Conservation (phyloP, 2,888 invertebrate genomes). For the Fabriciana adippe region DNA sequence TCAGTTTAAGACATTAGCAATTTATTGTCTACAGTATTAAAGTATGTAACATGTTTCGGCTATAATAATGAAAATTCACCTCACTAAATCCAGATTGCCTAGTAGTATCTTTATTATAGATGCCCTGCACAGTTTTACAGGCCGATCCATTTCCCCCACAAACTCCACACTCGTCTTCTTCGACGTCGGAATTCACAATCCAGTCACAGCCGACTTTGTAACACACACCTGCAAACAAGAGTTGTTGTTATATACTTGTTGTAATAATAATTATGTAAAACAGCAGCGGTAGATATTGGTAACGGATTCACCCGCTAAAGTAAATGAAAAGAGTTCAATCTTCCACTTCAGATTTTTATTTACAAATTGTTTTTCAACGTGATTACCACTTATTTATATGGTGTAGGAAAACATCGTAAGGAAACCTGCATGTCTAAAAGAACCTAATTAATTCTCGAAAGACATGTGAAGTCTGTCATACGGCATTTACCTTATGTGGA, state of each 20-base stretch:
- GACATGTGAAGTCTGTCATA: too few relatives aligned
- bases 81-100: slow-evolving; percentile 82
- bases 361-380: too few relatives aligned
- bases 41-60: slow-evolving; percentile 48
- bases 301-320: too few relatives aligned
- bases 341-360: too few relatives aligned
- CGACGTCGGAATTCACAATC: slow-evolving; percentile 89
- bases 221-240: slow-evolving; percentile 65
- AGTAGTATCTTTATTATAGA: slow-evolving; percentile 85
- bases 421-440: too few relatives aligned
- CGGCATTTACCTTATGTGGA: too few relatives aligned
- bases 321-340: too few relatives aligned
- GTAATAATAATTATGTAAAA: too few relatives aligned
- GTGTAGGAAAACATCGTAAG: too few relatives aligned
- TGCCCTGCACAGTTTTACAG: slow-evolving; percentile 89
- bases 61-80: slow-evolving; percentile 57
- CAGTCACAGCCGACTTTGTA: slow-evolving; percentile 96
- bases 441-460: too few relatives aligned
- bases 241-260: not conserved
- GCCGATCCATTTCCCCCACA: slow-evolving; percentile 92
- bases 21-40: not conserved
- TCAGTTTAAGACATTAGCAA: not conserved
- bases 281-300: too few relatives aligned
- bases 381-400: too few relatives aligned
- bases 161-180: slow-evolving; percentile 92